Evolutionary conservation across 2,888 invertebrate genomes (phyloP).

Genomic region (Drosophila buzzatii): DNA sequence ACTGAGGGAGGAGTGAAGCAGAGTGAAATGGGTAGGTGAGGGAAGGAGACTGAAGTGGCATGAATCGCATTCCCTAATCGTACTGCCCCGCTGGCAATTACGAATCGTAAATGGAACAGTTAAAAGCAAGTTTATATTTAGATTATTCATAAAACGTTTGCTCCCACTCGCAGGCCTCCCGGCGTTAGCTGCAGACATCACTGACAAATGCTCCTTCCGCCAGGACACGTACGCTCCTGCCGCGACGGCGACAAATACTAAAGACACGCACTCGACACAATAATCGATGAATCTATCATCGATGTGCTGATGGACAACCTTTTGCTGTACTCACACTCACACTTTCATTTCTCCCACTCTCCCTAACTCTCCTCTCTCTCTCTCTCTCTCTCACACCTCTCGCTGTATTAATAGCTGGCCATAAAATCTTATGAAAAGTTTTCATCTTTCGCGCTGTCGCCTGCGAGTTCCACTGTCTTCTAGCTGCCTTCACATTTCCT

Average conservation of each 20-base stretch:
- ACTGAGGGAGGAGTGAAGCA: neutral
- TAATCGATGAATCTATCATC: slow-evolving; percentile 56
- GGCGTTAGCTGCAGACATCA: slow-evolving; percentile 3
- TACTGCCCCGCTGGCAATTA: slow-evolving; percentile 1
- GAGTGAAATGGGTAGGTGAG: neutral
- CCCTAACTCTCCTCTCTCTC: no score
- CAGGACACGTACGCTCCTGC: slow-evolving; percentile 19
- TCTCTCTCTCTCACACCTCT: neutral
- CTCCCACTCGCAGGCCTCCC: neutral
- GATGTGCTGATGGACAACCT: neutral
- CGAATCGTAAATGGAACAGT: slow-evolving; percentile 4
- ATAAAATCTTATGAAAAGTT: slow-evolving; percentile 21
- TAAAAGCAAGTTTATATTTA: slow-evolving; percentile 6
- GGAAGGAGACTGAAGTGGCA: neutral
- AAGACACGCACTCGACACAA: neutral
- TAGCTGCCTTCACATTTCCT: neutral
- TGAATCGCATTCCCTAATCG: neutral
- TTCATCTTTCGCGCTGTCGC: neutral
- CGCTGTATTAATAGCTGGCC: neutral
- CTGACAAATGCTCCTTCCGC: slow-evolving; percentile 18
- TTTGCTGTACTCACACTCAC: neutral
- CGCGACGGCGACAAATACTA: neutral
- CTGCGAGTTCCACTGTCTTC: neutral
- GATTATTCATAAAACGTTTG: slow-evolving; percentile 20
- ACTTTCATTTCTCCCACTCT: neutral